These are phyloP conservation scores for Drosophila koepferae DNA, from an alignment of 2,888 invertebrate species.

Conservation along the genomic window DNA sequence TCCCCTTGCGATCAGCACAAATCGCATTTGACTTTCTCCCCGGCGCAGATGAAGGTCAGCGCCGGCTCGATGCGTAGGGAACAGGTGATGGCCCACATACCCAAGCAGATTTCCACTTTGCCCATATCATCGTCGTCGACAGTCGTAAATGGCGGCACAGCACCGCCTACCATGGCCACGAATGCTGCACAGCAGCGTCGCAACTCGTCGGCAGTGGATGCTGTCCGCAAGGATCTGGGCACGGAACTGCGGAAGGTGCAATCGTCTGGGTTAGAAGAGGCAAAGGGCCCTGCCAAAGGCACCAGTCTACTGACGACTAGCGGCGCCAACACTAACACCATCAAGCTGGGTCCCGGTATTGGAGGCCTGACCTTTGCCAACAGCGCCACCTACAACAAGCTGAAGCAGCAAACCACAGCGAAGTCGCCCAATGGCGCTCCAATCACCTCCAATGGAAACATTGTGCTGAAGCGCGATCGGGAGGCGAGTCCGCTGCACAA, in stretches of 20 bases:
- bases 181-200: conserved; percentile 81
- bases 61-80: conserved; percentile 80
- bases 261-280: conserved; percentile 45
- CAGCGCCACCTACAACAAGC: conserved; percentile 84
- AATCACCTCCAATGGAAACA: conserved; percentile 74
- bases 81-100: conserved; percentile 77
- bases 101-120: conserved; percentile 76
- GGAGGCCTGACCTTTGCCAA: conserved; percentile 85
- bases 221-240: conserved; percentile 89
- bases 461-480: conserved; percentile 81
- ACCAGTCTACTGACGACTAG: conserved; percentile 46
- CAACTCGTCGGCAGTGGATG: conserved; percentile 83
- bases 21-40: conserved; percentile 90
- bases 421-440: conserved; percentile 74
- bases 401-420: conserved; percentile 80
- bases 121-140: conserved; percentile 68
- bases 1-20: conserved; percentile 87
- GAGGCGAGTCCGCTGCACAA: conserved; percentile 82
- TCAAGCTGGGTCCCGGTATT: conserved; percentile 84
- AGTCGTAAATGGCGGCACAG: conserved; percentile 65
- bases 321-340: conserved; percentile 77
- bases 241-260: conserved; percentile 86
- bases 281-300: conserved; percentile 33
- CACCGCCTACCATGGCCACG: conserved; percentile 76
- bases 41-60: conserved; percentile 88